Base-by-base conservation (phyloP, 2,113 vertebrate genomes). In the Ceyx cyanopectus region DNA sequence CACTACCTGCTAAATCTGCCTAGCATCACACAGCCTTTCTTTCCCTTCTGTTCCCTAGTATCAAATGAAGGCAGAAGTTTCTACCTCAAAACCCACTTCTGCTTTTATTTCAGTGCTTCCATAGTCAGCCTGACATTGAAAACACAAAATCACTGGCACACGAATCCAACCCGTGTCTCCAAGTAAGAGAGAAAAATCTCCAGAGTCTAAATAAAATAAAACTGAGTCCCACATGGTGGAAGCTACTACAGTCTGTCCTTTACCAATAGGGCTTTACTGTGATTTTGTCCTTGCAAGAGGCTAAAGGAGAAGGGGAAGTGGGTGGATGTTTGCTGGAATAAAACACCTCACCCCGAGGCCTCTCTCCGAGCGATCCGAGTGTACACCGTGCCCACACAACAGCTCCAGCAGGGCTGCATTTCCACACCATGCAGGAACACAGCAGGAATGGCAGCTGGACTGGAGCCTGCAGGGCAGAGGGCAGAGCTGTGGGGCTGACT, bases 401-500 rank as follows among this genome's bases (percentile, higher is more conserved):
- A 76, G 34, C 14, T 90, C 74, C 78, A 78, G 26, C 17, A 69
- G 45, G 54, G 62, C 68, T 2, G 5, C 9, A 70, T 61, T 85
- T 32, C 37, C 29, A 40, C 5, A 43, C 30, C 15, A 19, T 6
- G 29, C 11, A 46, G 72, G 67, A 32, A 50, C 21, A 30, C 81
- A 76, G 70, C 51, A 69, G 81, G 58, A 80, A 73, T 58, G 51
- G 30, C 9, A 76, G 88, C 67, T 45, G 34, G 1, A 65, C 60
- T 2, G 6, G 83, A 45, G 10, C 7, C 1, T 23, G 45, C 23
- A 23, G 37, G 37, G 37, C 65, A 18, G 32, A 23, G 17, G 23
- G 46, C 15, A 78, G 45, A 37, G 14, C 53, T 12, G 29, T 14
- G 62, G 29, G 98, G 94, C 85, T 97, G 77, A 92, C 98, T 97